phyloP scores from a whole-genome alignment of 2,113 vertebrate genomes.

The Climacteris rufus region DNA sequence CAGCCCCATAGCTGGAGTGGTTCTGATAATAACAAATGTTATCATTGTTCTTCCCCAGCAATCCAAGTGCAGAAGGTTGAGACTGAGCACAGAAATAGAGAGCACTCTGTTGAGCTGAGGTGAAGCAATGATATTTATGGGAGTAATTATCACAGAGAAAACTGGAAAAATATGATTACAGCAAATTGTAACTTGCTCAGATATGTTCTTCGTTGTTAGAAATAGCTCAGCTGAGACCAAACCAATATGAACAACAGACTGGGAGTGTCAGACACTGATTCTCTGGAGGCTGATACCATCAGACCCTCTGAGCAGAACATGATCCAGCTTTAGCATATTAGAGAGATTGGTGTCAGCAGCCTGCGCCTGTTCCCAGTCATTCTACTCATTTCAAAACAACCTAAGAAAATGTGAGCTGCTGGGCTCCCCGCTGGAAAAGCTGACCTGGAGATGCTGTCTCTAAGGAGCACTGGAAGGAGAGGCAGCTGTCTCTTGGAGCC shows the following conservation, averaged over 20 bases:
- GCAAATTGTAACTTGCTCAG: constrained; percentile 39
- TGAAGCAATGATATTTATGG: constrained; percentile 47
- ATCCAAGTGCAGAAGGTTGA: background rate
- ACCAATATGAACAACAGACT: constrained; percentile 7
- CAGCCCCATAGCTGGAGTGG: background rate
- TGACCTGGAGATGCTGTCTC: background rate
- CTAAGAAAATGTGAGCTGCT: background rate
- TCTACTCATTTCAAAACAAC: background rate
- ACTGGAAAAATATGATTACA: constrained; percentile 54
- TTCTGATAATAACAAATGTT: background rate
- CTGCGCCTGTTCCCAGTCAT: background rate
- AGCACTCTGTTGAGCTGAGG: constrained; percentile 27
- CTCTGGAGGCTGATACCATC: constrained; percentile 27
- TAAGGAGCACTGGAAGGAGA: background rate
- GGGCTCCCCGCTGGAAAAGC: background rate
- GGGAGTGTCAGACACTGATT: background rate
- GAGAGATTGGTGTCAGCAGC: constrained; percentile 6
- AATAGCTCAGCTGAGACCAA: constrained; percentile 28
- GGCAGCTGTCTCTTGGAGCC: background rate
- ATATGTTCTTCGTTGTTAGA: constrained; percentile 24
- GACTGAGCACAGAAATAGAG: background rate
- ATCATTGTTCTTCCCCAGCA: background rate
- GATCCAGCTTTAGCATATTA: constrained; percentile 11
- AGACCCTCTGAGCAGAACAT: constrained; percentile 20
- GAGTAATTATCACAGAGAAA: constrained; percentile 54